Base-by-base conservation (phyloP, 2,113 vertebrate genomes). In the Eupsittula cactorum region DNA sequence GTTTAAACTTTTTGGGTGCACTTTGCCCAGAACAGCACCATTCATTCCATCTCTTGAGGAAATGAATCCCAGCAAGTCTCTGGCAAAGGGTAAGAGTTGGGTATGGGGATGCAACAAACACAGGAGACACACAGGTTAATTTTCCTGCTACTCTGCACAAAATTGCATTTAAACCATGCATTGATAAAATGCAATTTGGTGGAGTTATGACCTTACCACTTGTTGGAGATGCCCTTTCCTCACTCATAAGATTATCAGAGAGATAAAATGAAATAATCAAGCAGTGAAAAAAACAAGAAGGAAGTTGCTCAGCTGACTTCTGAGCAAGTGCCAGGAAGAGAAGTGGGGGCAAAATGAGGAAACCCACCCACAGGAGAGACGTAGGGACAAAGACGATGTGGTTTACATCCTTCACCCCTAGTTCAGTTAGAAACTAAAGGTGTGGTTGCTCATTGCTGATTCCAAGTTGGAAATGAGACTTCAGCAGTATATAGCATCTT, bases 91-190 rank as follows among this genome's bases (percentile, higher is more conserved):
- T 8, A 7, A 3, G n/a, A 50, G 28, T 8, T 1, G 2, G 18
- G 10, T 4, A n/a, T 3, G 63, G 41, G 28, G 16, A 5, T 57
- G 7, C 23, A 35, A 8, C 9, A 23, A 44, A 49, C 6, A 1
- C 28, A 15, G 25, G 49, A 60, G 11, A n/a, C 49, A 25, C 49
- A 50, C 11, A 7, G 4, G 4, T 17, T 21, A 8, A 11, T 65
- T 60, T 41, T 16, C 47, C 29, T 47, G 12, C 6, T 50, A 1
- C 39, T 63, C 28, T 2, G 6, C 52, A 23, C 0, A 0, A 42
- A 82, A 42, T 7, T 2, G 5, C 0, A 0, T 31, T 46, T 37
- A 31, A 73, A 35, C 19, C 17, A 9, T 53, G 33, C 7, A 7
- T 11, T 18, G 57, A 69, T 76, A 82, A 88, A 44, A 85, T 55